These are phyloP conservation scores for Patella depressa DNA, from an alignment of 2,888 invertebrate genomes.

Conservation along the genomic window DNA sequence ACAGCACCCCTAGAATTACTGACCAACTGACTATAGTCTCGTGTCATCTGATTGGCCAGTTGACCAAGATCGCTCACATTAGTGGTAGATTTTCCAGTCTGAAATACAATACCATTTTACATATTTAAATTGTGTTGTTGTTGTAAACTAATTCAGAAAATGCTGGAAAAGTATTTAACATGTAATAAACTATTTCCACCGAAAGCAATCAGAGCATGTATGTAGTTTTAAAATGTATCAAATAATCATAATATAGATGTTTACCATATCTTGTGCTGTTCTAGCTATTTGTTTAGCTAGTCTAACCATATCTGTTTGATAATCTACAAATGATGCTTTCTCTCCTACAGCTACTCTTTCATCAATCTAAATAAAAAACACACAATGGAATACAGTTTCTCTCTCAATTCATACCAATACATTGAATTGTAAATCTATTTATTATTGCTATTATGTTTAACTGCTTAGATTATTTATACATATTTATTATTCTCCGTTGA, in stretches of 20 bases:
- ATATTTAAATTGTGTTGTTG: background rate
- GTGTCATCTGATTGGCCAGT: conserved; percentile 87
- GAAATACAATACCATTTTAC: conserved; percentile 13
- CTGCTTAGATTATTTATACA: too few species aligned
- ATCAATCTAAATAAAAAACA: conserved; percentile 60
- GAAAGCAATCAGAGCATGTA: background rate
- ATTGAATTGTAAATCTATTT: too few species aligned
- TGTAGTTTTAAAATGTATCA: background rate
- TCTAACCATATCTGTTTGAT: conserved; percentile 96
- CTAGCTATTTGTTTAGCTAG: conserved; percentile 93
- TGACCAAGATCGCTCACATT: conserved; percentile 84
- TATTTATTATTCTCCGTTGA: too few species aligned
- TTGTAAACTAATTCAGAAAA: too few species aligned
- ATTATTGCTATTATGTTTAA: too few species aligned
- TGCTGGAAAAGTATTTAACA: too few species aligned
- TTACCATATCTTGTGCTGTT: conserved; percentile 92
- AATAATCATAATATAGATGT: conserved; percentile 34
- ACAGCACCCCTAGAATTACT: conserved; percentile 92
- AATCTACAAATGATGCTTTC: conserved; percentile 84
- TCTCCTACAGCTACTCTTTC: conserved; percentile 56
- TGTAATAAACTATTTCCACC: too few species aligned
- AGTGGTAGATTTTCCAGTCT: conserved; percentile 77
- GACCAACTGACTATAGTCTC: conserved; percentile 87
- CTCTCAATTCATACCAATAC: too few species aligned
- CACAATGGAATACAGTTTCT: background rate